Base-by-base conservation (phyloP, 2,797 vertebrate species). In the Lagocephalus sceleratus region DNA sequence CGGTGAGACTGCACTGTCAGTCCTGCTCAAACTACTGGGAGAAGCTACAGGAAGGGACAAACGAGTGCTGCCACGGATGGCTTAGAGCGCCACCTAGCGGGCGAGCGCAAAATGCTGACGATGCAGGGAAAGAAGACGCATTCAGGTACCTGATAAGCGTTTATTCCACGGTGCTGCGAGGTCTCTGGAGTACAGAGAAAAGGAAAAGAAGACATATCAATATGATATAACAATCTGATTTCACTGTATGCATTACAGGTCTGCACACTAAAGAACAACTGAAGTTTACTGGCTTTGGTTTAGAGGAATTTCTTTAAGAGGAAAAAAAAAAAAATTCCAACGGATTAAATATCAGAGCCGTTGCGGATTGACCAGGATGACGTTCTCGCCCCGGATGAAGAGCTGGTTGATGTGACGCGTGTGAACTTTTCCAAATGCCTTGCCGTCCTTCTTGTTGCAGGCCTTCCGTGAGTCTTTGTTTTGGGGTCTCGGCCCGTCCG, bases 331-430 rank as follows among this genome's bases (percentile, higher is more conserved):
- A 35, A 5, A 35, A 14, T 14, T 12, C 32, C 11, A 35, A 11
- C 2, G 11, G 11, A 41, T 15, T 9, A 12, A 5, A 23, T 4
- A 20, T 85, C 76, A 87, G 89, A 92, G 92, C 5, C 93, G 90
- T 60, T 92, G 90, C n/a, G 94, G 89, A 73, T 96, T 94, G 9
- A 99, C 92, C 66, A 99, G 90, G 71, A 99, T 76, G 22, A 99
- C 85, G 41, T 93, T 99, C 84, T 99, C 97, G 0, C 97, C 97
- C 19, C 97, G 90, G 76, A 99, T 95, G 65, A 99, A 98, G 29
- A 99, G 93, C 87, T 99, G 97, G 81, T 94, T 97, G 59, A 99
- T 91, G 73, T 99, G 97, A 3, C 97, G 92, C 0, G 86, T 94
- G 51, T 92, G 94, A 64, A 98, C 93, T 82, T 90, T 91, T 50